phyloP scores from a whole-genome alignment of 1,140 invertebrate species.

The Globodera ellingtonae region DNA sequence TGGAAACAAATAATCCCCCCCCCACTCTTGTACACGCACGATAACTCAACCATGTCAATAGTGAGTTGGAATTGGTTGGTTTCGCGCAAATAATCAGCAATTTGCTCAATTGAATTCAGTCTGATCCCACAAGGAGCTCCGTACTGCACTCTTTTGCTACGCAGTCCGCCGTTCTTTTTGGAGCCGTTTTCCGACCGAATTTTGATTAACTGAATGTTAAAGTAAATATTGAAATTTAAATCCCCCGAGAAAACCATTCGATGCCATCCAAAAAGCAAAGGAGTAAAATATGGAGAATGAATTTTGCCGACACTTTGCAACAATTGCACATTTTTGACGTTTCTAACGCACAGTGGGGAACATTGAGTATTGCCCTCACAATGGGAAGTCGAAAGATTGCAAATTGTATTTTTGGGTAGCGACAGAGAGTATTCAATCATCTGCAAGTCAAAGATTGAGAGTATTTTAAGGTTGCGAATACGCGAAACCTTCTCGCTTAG shows the following conservation, averaged over 20 bases:
- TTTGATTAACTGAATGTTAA: neutral
- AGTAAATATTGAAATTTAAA: neutral
- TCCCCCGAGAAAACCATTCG: slow-evolving; percentile 22
- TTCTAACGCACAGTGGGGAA: slow-evolving; percentile 18
- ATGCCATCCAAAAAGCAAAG: slow-evolving; percentile 27
- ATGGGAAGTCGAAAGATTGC: neutral
- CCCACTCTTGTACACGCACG: no score
- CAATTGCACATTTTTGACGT: slow-evolving; percentile 2
- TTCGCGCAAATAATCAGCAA: slow-evolving; percentile 29
- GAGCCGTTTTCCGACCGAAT: slow-evolving; percentile 1
- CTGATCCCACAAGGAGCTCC: slow-evolving; percentile 35
- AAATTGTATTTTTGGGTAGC: neutral
- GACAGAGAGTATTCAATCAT: neutral
- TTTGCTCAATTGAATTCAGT: slow-evolving; percentile 29
- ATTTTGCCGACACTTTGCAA: neutral
- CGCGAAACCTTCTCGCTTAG: neutral
- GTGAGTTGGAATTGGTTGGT: slow-evolving; percentile 22
- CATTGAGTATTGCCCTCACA: neutral
- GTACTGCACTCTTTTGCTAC: slow-evolving; percentile 30
- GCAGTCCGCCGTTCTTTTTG: neutral
- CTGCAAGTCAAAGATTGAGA: neutral
- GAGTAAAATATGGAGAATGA: slow-evolving; percentile 30
- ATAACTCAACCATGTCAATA: slow-evolving; percentile 19
- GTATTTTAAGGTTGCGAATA: neutral
- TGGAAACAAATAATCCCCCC: no score